Evolutionary conservation across 2,797 vertebrate species (phyloP).

Genomic region (Oryzias dopingdopingensis): DNA sequence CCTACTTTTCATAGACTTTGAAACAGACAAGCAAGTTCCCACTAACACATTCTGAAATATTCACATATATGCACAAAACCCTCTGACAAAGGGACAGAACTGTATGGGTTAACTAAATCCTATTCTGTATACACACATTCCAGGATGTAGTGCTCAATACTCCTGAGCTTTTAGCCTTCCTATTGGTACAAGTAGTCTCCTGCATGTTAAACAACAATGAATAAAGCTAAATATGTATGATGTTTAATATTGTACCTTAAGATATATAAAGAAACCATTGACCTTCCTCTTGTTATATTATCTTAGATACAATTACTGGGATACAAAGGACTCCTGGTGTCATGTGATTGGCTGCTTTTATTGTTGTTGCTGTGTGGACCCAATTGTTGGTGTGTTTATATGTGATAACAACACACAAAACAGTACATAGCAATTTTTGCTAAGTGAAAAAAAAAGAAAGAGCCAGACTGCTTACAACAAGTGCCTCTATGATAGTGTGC

Average conservation of each 20-base stretch:
- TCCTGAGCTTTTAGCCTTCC: slow-evolving; percentile 58
- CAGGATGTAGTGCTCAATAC: slow-evolving; percentile 60
- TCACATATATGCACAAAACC: slow-evolving; percentile 1
- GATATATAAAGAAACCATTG: slow-evolving; percentile 3
- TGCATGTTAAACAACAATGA: slow-evolving; percentile 45
- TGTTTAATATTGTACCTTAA: slow-evolving; percentile 4
- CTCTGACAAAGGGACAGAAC: slow-evolving; percentile 65
- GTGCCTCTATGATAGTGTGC: slow-evolving; percentile 3
- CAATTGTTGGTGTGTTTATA: too few species aligned
- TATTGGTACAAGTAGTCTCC: slow-evolving; percentile 69
- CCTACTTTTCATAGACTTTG: slow-evolving; percentile 67
- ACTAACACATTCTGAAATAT: slow-evolving; percentile 19
- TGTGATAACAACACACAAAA: background rate
- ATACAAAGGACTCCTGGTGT: too few species aligned
- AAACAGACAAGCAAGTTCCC: slow-evolving; percentile 21
- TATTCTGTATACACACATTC: slow-evolving; percentile 75
- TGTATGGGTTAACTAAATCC: slow-evolving; percentile 72
- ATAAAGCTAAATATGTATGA: slow-evolving; percentile 17
- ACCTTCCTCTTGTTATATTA: too few species aligned
- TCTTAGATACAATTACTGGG: too few species aligned
- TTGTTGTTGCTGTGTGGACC: too few species aligned
- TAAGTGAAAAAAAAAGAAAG: background rate
- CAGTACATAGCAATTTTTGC: background rate
- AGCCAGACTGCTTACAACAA: background rate
- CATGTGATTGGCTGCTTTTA: too few species aligned